These are phyloP conservation scores for Cinclus mexicanus DNA, from an alignment of 2,113 vertebrate species.

Conservation along the genomic window DNA sequence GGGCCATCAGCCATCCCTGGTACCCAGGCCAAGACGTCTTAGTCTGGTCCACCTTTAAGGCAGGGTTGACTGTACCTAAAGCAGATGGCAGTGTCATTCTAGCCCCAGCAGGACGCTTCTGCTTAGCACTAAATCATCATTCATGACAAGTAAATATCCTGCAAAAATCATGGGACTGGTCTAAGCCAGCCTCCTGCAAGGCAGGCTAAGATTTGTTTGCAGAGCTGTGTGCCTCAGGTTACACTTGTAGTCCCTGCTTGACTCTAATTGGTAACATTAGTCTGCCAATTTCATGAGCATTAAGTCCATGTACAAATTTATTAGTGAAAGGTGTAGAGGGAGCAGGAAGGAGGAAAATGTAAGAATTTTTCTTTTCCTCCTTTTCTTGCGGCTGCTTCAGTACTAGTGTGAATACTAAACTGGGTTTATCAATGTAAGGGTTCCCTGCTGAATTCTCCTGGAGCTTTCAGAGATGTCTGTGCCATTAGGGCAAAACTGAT, in stretches of 20 bases:
- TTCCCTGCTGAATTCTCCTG: conserved; percentile 58
- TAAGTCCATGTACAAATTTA: conserved; percentile 40
- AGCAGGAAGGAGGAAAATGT: conserved; percentile 18
- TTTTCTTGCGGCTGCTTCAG: background rate
- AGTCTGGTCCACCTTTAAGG: background rate
- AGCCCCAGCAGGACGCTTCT: background rate
- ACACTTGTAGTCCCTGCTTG: conserved; percentile 26
- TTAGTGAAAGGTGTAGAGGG: conserved; percentile 33
- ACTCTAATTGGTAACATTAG: conserved; percentile 54
- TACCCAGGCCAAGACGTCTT: background rate
- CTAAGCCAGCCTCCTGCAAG: conserved; percentile 9
- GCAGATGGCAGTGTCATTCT: conserved; percentile 1
- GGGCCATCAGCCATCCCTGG: background rate
- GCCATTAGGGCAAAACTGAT: conserved; percentile 60
- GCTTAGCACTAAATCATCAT: background rate
- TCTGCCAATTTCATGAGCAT: conserved; percentile 51
- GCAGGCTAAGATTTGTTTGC: conserved; percentile 45
- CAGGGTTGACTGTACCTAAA: background rate
- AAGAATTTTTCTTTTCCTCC: conserved; percentile 10
- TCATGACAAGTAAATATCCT: conserved; percentile 13
- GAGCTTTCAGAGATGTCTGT: conserved; percentile 56
- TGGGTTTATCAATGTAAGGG: conserved; percentile 49
- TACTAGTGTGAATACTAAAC: conserved; percentile 54
- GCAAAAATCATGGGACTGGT: conserved; percentile 16
- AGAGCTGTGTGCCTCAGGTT: conserved; percentile 24